These are phyloP conservation scores for Xenopus laevis DNA, from an alignment of 2,113 vertebrate species.

Conservation along the genomic window DNA sequence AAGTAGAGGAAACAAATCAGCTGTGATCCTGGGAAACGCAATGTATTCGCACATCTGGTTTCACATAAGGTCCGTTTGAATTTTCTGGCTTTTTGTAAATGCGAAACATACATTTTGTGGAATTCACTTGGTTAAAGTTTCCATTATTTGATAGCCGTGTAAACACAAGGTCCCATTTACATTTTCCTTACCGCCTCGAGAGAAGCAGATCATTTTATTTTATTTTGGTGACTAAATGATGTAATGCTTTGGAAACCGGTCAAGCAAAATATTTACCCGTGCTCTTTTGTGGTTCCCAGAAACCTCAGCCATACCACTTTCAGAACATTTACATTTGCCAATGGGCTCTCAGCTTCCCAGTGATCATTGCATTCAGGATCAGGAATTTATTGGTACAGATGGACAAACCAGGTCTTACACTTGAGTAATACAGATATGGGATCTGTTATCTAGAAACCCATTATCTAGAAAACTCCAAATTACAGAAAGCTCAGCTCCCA, in stretches of 20 bases:
- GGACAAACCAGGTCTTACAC: too few relatives aligned
- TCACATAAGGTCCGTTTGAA: constrained; percentile 17
- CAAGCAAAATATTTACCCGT: not conserved
- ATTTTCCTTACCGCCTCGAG: not conserved
- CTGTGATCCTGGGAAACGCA: constrained; percentile 28
- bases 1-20: constrained; percentile 5
- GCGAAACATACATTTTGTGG: constrained; percentile 26
- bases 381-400: too few relatives aligned
- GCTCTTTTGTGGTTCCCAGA: not conserved
- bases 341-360: too few relatives aligned
- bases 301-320: not conserved
- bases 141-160: constrained; percentile 13
- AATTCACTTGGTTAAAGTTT: constrained; percentile 6
- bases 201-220: constrained; percentile 8
- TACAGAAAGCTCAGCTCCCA: too few relatives aligned
- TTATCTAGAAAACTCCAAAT: too few relatives aligned
- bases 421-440: too few relatives aligned
- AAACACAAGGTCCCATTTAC: not conserved
- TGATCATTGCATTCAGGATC: too few relatives aligned
- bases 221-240: constrained; percentile 1
- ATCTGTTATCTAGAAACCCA: too few relatives aligned
- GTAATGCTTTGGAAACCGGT: constrained; percentile 9
- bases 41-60: constrained; percentile 41
- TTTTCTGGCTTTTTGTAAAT: constrained; percentile 21
- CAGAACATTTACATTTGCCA: too few relatives aligned